Base-by-base conservation (phyloP, 2,113 vertebrate species). In the Numenius arquata region DNA sequence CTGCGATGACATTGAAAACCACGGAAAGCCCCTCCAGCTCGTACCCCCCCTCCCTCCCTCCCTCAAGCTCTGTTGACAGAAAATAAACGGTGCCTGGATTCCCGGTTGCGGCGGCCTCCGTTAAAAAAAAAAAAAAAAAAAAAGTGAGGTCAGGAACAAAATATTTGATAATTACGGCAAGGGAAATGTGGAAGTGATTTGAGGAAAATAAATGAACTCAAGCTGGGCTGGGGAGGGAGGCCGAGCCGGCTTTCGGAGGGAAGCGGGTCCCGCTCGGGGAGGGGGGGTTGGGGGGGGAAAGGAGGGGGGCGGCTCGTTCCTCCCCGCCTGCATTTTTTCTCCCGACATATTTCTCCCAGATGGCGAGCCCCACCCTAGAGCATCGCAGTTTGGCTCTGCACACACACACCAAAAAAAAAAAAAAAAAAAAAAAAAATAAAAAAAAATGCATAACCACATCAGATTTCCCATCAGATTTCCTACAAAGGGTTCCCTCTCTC, bases 311-410 rank as follows among this genome's bases (percentile, higher is more conserved):
- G 38, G 62, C 66, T 72, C 22, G 41, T 85, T 84, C 79, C 63
- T 94, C 83, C 80, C 62, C 58, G 73, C 75, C 47, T 67, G 80
- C 93, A 74, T 93, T 96, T 96, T 96, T 96, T 77, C 82, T 61
- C 53, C 40, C 53, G 89, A 89, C 85, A 43, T 89, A 68, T 96
- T 97, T 94, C 62, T 95, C 95, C 84, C 97, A 97, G 96, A 96
- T 95, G 93, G 83, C 7, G 58, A 81, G 89, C 94, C 96, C 88
- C 96, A 91, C 95, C 97, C 95, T 95, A 59, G 36, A 94, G 58
- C 89, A 95, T 95, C 82, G 8, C 78, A 59, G 53, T 77, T 95
- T 95, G 78, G 77, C 52, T 95, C 47, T 48, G 47, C 50, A 16
- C 72, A 82, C 38, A 63, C 62, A 38, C 15, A n/a, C 11, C 12